Percentiles rank a stretch among this genome's conserved stretches.
phyloP scores from a whole-genome alignment of 2,113 vertebrate genomes.

The Malurus alboscapulatus region DNA sequence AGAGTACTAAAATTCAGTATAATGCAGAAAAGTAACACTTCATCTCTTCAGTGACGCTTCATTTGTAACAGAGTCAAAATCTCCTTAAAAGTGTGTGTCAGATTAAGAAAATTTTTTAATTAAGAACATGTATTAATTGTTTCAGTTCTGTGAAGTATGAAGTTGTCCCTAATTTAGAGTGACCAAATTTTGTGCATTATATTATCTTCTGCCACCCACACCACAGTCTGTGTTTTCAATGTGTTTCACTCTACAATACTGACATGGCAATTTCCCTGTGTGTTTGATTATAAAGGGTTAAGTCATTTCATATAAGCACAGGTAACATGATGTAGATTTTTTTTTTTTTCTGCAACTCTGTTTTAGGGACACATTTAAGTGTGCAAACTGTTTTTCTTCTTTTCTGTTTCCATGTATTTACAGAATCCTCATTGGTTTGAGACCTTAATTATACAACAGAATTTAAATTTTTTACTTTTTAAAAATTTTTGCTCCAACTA shows the following conservation, averaged over 20 bases:
- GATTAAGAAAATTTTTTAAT: neutral
- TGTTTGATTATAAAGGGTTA: neutral
- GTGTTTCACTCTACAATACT: neutral
- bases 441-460: neutral
- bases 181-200: neutral
- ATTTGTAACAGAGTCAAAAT: constrained; percentile 43
- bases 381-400: neutral
- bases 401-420: neutral
- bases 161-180: neutral
- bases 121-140: neutral
- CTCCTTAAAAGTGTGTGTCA: constrained; percentile 44
- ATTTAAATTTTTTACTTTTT: too few relatives aligned
- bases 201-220: neutral
- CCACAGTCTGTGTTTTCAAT: neutral
- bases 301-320: neutral
- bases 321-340: neutral
- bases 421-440: rapidly evolving
- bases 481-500: neutral
- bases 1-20: constrained; percentile 4
- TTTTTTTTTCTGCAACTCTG: neutral
- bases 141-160: neutral
- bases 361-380: neutral
- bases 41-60: neutral
- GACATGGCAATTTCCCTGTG: neutral
- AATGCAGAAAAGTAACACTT: neutral